Base-by-base conservation (phyloP, 2,888 invertebrate species). In the Drosophila algonquin region DNA sequence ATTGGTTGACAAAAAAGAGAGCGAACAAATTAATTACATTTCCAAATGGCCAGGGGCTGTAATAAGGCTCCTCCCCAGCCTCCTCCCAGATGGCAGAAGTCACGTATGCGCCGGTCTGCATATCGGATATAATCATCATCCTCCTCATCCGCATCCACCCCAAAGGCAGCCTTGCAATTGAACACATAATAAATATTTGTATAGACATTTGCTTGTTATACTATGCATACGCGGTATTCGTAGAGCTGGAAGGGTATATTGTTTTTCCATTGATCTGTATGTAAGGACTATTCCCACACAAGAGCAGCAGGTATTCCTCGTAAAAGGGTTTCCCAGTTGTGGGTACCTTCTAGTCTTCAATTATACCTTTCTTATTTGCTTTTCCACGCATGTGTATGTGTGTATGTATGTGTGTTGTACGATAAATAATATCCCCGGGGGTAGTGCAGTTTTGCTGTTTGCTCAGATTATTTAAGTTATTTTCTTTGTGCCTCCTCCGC, bases 111-210 rank as follows among this genome's bases (percentile, higher is more conserved):
- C 30, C 30, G 27, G 1, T 27, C 30, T 8, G 7, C 30, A 30
- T 27, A 7, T 27, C 1, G 27, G 27, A 27, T 30, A 30, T 2
- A 30, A 35, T 35, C 35, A 35, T 35, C 5, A 35, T 12, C 21
- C 7, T n/a, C 51, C n/a, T 21, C 5, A 14, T n/a, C 44, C n/a
- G n/a, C 50, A 10, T n/a, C 51, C n/a, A 14, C 10, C 54, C 27
- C 52, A 30, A 53, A 70, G 76, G 77, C 83, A 55, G 81, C 69
- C 75, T 65, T 74, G 82, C 77, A 75, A 76, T 77, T 67, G 79
- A 87, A 79, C 61, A 73, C 68, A 85, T 82, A 77, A 87, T 81
- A 82, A 87, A 87, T 83, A 87, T 85, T 85, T 83, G 85, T 85
- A 77, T 75, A 73, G 73, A 72, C 69, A 73, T 73, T 76, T 59